These are phyloP conservation scores for Venustoraphidia nigricollis DNA, from an alignment of 2,888 invertebrate genomes.

Conservation along the genomic window DNA sequence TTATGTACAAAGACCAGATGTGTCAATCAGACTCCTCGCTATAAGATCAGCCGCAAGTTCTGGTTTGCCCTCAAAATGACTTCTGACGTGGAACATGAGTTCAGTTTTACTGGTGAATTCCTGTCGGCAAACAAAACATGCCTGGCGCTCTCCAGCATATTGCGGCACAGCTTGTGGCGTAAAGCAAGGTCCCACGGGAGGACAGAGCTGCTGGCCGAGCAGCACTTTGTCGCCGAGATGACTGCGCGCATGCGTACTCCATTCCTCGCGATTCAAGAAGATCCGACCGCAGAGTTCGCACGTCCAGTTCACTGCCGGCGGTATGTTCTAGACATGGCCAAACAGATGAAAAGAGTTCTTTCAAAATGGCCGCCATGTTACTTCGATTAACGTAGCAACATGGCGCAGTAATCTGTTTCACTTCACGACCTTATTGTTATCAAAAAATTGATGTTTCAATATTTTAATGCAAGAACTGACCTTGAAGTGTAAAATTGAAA, in stretches of 20 bases:
- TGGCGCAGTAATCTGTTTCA: too few relatives aligned
- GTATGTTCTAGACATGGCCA: constrained; percentile 17
- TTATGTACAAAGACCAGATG: constrained; percentile 39
- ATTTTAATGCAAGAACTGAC: too few relatives aligned
- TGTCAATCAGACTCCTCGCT: constrained; percentile 35
- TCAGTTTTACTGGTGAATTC: constrained; percentile 50
- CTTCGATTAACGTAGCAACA: too few relatives aligned
- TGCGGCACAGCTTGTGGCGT: constrained; percentile 11
- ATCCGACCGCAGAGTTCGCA: constrained; percentile 60
- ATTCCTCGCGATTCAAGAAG: constrained; percentile 57
- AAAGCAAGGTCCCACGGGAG: constrained; percentile 21
- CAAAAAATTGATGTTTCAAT: too few relatives aligned
- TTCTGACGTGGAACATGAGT: constrained; percentile 52
- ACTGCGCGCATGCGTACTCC: constrained; percentile 60
- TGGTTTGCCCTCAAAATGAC: constrained; percentile 42
- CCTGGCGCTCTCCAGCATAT: constrained; percentile 15
- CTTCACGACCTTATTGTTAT: too few relatives aligned
- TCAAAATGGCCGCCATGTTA: too few relatives aligned
- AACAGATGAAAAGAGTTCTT: too few relatives aligned
- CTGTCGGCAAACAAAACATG: constrained; percentile 49
- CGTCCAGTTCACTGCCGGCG: constrained; percentile 42
- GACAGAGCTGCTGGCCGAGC: constrained; percentile 17
- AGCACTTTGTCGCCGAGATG: constrained; percentile 37
- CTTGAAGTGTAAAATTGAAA: too few relatives aligned
- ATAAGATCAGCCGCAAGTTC: constrained; percentile 36